These are phyloP conservation scores for Adelges cooleyi DNA, from an alignment of 1,140 invertebrate species.

Conservation along the genomic window DNA sequence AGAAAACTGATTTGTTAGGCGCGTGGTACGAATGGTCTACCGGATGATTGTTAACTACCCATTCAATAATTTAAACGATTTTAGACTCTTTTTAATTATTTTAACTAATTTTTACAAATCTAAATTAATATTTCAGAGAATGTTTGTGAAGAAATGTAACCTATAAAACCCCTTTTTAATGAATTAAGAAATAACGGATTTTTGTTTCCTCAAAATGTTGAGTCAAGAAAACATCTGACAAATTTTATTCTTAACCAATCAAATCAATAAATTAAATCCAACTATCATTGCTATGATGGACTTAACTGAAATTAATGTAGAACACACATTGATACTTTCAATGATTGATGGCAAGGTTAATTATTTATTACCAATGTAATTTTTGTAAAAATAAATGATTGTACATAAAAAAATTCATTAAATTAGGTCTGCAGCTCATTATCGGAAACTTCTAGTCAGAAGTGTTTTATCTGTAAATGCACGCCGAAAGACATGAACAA, in stretches of 20 bases:
- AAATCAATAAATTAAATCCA: not conserved
- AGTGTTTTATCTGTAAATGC: not conserved
- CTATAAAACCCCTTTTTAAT: not conserved
- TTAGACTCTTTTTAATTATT: not conserved
- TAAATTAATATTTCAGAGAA: not conserved
- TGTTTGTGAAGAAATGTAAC: not conserved
- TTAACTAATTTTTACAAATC: too few relatives aligned
- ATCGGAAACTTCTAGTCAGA: not conserved
- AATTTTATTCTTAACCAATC: not conserved
- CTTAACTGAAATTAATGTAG: too few relatives aligned
- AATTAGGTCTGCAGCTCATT: not conserved
- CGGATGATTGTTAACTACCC: too few relatives aligned
- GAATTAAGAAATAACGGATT: not conserved
- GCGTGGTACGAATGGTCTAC: too few relatives aligned
- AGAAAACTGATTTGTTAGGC: not conserved
- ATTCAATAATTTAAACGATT: too few relatives aligned
- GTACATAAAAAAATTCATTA: not conserved
- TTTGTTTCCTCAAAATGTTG: not conserved
- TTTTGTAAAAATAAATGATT: not conserved
- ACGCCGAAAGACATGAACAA: constrained; percentile 5
- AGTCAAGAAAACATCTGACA: not conserved
- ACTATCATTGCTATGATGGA: not conserved
- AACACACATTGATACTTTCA: not conserved
- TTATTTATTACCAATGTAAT: not conserved
- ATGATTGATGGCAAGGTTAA: not conserved